phyloP scores from a whole-genome alignment of 2,797 vertebrate genomes.

The Hyperoplus immaculatus region DNA sequence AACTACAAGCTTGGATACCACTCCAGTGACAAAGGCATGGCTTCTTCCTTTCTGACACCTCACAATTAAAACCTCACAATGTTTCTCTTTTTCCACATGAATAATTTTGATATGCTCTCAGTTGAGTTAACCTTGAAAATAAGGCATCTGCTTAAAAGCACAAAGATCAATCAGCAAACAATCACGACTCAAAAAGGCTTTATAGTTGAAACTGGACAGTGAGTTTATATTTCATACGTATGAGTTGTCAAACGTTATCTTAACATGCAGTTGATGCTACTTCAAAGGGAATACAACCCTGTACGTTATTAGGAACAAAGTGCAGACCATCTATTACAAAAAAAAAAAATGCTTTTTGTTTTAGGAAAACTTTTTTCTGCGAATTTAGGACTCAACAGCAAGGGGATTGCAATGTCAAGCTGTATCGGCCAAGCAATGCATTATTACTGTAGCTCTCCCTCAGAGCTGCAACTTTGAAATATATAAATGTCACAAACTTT shows the following conservation, averaged over 20 bases:
- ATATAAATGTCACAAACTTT: slow-evolving; percentile 75
- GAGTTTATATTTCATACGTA: slow-evolving; percentile 6
- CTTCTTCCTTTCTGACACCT: background rate
- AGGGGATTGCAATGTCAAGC: slow-evolving; percentile 78
- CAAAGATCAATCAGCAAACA: background rate
- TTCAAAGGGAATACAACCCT: slow-evolving; percentile 63
- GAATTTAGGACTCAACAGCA: slow-evolving; percentile 65
- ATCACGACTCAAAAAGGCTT: slow-evolving; percentile 7
- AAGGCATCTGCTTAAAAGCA: background rate
- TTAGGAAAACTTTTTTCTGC: slow-evolving; percentile 62
- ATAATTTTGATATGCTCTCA: background rate
- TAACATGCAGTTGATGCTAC: slow-evolving; percentile 54
- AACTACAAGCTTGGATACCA: slow-evolving; percentile 11
- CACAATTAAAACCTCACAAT: slow-evolving; percentile 25
- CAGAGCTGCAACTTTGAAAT: slow-evolving; percentile 73
- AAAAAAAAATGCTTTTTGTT: slow-evolving; percentile 57
- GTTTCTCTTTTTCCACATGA: background rate
- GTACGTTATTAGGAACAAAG: slow-evolving; percentile 67
- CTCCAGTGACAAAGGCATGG: background rate
- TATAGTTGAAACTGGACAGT: background rate
- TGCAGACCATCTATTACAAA: slow-evolving; percentile 43
- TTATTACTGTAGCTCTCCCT: slow-evolving; percentile 68
- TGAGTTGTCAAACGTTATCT: slow-evolving; percentile 53
- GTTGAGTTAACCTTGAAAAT: background rate
- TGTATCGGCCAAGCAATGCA: slow-evolving; percentile 68